phyloP scores from a whole-genome alignment of 2,888 invertebrate genomes.

The Tetropium fuscum region DNA sequence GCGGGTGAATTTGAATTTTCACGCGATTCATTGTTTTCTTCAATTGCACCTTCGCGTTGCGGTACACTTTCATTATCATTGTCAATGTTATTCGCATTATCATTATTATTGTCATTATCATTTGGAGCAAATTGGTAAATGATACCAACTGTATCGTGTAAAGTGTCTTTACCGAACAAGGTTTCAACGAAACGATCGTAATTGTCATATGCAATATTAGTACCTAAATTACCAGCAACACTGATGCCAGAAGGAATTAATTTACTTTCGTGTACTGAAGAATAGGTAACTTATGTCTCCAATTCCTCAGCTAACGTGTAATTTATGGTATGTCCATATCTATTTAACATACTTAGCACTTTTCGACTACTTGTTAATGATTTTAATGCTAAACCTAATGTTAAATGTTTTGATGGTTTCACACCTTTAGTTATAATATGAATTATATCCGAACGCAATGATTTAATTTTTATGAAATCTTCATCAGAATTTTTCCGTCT shows the following conservation, averaged over 20 bases:
- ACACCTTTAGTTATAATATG: too few relatives aligned
- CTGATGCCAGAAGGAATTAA: background rate
- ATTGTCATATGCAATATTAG: background rate
- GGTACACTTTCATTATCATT: too few relatives aligned
- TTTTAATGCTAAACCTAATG: background rate
- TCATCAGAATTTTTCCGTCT: too few relatives aligned
- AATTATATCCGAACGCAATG: too few relatives aligned
- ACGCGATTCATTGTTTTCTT: too few relatives aligned
- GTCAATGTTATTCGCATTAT: too few relatives aligned
- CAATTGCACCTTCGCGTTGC: too few relatives aligned
- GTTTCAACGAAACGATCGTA: background rate
- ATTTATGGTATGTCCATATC: background rate
- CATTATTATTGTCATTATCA: too few relatives aligned
- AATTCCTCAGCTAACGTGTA: background rate
- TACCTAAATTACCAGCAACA: background rate
- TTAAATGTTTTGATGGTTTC: background rate
- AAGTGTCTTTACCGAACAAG: background rate
- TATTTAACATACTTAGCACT: background rate
- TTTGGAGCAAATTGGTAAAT: constrained; percentile 1
- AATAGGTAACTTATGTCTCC: background rate
- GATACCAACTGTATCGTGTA: background rate
- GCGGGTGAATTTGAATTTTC: too few relatives aligned
- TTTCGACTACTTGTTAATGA: background rate
- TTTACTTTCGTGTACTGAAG: background rate
- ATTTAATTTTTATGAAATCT: too few relatives aligned